Evolutionary conservation across 2,797 vertebrate genomes (phyloP).

Genomic region (Artibeus jamaicensis): DNA sequence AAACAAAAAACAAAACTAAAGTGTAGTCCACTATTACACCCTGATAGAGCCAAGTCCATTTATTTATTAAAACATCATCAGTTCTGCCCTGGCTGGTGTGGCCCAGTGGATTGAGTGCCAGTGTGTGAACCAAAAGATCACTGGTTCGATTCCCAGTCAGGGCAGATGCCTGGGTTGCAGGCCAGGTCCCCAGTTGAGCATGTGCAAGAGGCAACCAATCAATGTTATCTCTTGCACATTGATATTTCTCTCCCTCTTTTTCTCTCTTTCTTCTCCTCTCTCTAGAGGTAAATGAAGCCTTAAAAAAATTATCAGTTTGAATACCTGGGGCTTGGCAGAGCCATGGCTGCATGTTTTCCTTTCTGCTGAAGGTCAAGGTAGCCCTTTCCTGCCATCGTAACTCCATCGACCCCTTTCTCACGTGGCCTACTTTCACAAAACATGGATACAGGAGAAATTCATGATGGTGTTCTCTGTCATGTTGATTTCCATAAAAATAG

Average conservation of each 20-base stretch:
- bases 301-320: background rate
- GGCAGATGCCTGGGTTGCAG: too few relatives aligned
- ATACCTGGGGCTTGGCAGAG: background rate
- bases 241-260: too few relatives aligned
- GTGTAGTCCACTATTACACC: too few relatives aligned
- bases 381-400: background rate
- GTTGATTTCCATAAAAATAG: conserved; percentile 8
- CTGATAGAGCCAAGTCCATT: background rate
- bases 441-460: background rate
- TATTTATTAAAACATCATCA: background rate
- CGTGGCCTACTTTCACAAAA: background rate
- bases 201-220: too few relatives aligned
- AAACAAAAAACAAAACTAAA: background rate
- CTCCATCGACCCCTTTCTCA: background rate
- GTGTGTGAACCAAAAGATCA: too few relatives aligned
- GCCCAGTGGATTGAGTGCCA: too few relatives aligned
- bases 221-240: too few relatives aligned
- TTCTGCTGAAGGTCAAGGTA: background rate
- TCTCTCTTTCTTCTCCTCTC: too few relatives aligned
- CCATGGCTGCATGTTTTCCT: background rate
- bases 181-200: too few relatives aligned
- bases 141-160: too few relatives aligned
- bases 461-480: background rate
- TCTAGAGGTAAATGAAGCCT: too few relatives aligned
- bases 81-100: too few relatives aligned